Percentiles rank a stretch among this genome's conserved stretches.
Evolutionary conservation across 2,797 vertebrate species (phyloP).

Genomic region (Crenichthys baileyi): DNA sequence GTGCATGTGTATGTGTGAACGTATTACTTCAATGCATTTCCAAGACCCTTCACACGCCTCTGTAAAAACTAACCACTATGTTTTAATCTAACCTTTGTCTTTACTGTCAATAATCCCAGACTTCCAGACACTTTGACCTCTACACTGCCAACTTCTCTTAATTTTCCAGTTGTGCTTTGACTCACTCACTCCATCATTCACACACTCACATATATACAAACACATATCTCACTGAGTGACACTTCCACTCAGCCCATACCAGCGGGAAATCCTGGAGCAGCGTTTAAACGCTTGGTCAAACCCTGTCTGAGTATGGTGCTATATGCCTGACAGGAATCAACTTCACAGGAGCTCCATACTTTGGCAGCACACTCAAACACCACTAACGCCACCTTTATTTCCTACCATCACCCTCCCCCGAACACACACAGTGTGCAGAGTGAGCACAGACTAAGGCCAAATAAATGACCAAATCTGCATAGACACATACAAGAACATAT

Average conservation of each 20-base stretch:
- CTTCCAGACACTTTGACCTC: conserved; percentile 42
- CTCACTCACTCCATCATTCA: conserved; percentile 11
- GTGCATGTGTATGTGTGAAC: background rate
- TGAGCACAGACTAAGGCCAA: conserved; percentile 37
- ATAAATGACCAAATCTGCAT: background rate
- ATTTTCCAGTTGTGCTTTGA: conserved; percentile 28
- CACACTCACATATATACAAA: conserved; percentile 17
- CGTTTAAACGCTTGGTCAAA: conserved; percentile 73
- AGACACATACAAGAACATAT: background rate
- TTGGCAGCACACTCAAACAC: conserved; percentile 30
- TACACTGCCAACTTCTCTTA: conserved; percentile 38
- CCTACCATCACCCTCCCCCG: background rate
- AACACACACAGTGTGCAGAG: background rate
- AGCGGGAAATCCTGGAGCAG: conserved; percentile 67
- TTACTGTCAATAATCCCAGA: conserved; percentile 26
- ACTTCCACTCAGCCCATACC: conserved; percentile 63
- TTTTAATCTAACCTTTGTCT: conserved; percentile 48
- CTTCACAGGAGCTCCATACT: conserved; percentile 54
- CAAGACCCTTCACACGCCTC: conserved; percentile 1
- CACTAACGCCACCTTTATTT: background rate
- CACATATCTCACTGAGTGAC: conserved; percentile 58
- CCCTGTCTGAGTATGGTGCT: conserved; percentile 65
- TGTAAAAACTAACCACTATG: conserved; percentile 13
- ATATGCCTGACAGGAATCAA: conserved; percentile 70
- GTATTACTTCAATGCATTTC: background rate